These are phyloP conservation scores for Paratilapia polleni DNA, from an alignment of 2,113 vertebrate species.

Conservation along the genomic window DNA sequence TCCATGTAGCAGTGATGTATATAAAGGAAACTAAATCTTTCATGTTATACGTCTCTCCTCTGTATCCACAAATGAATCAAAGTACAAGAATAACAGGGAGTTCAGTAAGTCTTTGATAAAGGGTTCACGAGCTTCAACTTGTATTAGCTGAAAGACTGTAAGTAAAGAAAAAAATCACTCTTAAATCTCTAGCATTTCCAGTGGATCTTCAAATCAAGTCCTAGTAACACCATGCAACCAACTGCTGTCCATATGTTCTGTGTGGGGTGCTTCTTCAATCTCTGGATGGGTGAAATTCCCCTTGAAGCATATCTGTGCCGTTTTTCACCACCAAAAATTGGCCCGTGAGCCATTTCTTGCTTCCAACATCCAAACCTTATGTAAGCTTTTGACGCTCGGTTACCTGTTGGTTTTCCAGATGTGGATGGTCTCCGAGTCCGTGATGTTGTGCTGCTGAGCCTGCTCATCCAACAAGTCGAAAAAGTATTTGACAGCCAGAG, in stretches of 20 bases:
- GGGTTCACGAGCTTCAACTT: not conserved
- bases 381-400: not conserved
- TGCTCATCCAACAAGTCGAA: conserved; percentile 97
- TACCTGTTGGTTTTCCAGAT: conserved; percentile 99
- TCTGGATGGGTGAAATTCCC: not conserved
- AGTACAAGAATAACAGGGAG: not conserved
- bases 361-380: not conserved
- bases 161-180: not conserved
- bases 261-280: not conserved
- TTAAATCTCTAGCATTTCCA: not conserved
- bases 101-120: not conserved
- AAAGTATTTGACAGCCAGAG: conserved; percentile 95
- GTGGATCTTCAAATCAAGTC: not conserved
- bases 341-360: not conserved
- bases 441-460: conserved; percentile 88
- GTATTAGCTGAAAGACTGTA: not conserved
- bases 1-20: not conserved
- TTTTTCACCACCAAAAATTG: not conserved
- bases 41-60: not conserved
- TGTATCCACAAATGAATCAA: not conserved
- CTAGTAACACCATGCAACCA: not conserved
- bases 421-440: conserved; percentile 93
- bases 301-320: not conserved
- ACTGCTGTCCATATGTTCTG: conserved; percentile 4
- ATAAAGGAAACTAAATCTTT: not conserved